phyloP scores from a whole-genome alignment of 2,888 invertebrate species.

The Lasioglossum morio region DNA sequence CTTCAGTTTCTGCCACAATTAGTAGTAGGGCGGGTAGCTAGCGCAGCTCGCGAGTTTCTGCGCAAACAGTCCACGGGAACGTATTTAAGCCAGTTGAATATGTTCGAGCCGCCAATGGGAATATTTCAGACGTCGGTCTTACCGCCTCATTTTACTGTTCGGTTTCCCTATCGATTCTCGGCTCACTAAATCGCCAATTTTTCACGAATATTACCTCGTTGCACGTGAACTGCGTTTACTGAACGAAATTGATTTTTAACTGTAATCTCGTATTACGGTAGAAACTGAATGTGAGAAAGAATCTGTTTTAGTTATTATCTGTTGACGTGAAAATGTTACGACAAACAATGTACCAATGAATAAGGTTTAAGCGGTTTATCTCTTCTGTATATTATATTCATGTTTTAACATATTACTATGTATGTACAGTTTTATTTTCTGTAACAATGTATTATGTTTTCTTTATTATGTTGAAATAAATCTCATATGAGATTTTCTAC shows the following conservation, averaged over 20 bases:
- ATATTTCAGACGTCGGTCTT: conserved; percentile 52
- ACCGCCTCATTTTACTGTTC: conserved; percentile 27
- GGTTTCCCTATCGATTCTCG: conserved; percentile 3
- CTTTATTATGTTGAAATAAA: no score
- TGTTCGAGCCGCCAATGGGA: conserved; percentile 44
- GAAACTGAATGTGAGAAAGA: no score
- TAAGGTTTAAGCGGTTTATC: no score
- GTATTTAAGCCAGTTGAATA: conserved; percentile 49
- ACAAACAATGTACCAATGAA: no score
- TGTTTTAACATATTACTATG: no score
- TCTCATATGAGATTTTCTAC: no score
- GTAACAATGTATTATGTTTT: no score
- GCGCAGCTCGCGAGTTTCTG: conserved; percentile 42
- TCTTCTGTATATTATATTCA: no score
- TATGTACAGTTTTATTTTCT: no score
- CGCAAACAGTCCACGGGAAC: conserved; percentile 51
- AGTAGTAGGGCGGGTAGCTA: conserved; percentile 48
- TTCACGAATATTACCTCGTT: background rate
- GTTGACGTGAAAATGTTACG: no score
- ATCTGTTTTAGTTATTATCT: no score
- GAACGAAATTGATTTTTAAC: background rate
- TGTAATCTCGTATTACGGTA: background rate
- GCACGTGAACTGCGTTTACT: background rate
- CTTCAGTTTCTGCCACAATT: conserved; percentile 57
- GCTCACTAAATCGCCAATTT: background rate